These are phyloP conservation scores for Nomada hirtipes DNA, from an alignment of 2,888 invertebrate species.

Conservation along the genomic window DNA sequence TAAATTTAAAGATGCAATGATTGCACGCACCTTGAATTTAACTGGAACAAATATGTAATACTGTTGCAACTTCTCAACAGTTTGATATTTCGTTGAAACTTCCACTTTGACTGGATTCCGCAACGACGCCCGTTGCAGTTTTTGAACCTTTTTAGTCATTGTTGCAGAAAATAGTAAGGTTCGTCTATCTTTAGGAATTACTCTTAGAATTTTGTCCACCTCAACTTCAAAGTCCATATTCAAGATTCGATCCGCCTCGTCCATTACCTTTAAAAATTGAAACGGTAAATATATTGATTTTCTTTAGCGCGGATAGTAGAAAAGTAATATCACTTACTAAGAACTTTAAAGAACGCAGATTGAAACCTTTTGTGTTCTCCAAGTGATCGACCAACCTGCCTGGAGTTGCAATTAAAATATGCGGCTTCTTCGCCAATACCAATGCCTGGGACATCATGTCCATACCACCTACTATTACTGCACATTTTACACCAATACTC, in stretches of 20 bases:
- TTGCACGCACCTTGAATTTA: slow-evolving; percentile 92
- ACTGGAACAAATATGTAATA: slow-evolving; percentile 97
- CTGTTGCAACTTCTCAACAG: slow-evolving; percentile 98
- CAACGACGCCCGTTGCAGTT: slow-evolving; percentile 97
- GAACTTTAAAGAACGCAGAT: slow-evolving; percentile 94
- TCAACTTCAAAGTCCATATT: slow-evolving; percentile 99
- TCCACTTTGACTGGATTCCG: slow-evolving; percentile 98
- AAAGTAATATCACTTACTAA: slow-evolving; percentile 86
- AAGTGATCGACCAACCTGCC: slow-evolving; percentile 98
- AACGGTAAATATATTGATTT: background rate
- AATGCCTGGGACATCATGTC: slow-evolving; percentile 98
- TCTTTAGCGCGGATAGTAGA: too few species aligned
- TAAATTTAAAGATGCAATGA: background rate
- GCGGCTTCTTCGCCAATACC: slow-evolving; percentile 97
- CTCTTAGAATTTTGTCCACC: slow-evolving; percentile 97
- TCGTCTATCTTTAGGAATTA: slow-evolving; percentile 94
- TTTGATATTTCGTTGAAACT: slow-evolving; percentile 98
- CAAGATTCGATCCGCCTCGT: slow-evolving; percentile 99
- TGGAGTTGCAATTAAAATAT: slow-evolving; percentile 98
- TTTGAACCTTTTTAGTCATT: slow-evolving; percentile 99
- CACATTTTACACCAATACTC: slow-evolving; percentile 96
- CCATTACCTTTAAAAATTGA: slow-evolving; percentile 91
- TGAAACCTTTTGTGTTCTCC: slow-evolving; percentile 99
- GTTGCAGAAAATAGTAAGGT: slow-evolving; percentile 99
- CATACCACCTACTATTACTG: slow-evolving; percentile 99